Evolutionary conservation across 2,113 vertebrate species (phyloP).

Genomic region (Mesembrinibis cayennensis): DNA sequence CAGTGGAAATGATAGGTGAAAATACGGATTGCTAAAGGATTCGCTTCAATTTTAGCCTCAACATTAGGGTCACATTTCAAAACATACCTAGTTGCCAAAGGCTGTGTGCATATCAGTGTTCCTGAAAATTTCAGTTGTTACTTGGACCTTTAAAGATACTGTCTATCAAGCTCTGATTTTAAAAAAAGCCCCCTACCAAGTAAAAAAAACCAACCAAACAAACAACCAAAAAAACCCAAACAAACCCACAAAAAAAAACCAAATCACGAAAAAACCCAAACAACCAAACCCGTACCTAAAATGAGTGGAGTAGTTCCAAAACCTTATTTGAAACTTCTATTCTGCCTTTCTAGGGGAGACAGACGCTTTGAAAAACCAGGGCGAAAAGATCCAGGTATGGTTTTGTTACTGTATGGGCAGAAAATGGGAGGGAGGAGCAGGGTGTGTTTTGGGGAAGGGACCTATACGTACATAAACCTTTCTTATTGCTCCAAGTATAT

Average conservation of each 20-base stretch:
- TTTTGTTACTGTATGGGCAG: constrained; percentile 58
- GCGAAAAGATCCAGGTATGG: constrained; percentile 97
- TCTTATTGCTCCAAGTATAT: background rate
- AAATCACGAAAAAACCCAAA: background rate
- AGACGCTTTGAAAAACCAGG: constrained; percentile 98
- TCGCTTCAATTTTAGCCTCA: background rate
- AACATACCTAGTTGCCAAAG: background rate
- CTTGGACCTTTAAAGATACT: background rate
- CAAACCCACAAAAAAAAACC: too few species aligned
- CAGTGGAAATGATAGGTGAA: background rate
- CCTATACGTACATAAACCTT: background rate
- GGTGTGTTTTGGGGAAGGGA: background rate
- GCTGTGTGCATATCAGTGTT: background rate
- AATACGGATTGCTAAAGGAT: background rate
- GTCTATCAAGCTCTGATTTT: background rate
- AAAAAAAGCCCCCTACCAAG: background rate
- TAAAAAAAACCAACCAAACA: background rate
- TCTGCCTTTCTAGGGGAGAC: constrained; percentile 86
- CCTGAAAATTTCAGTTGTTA: background rate
- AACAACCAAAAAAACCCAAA: too few species aligned
- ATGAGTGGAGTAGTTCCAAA: background rate
- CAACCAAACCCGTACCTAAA: background rate
- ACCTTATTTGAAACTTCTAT: constrained; percentile 62
- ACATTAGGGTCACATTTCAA: background rate
- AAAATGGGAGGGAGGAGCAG: constrained; percentile 51